phyloP scores from a whole-genome alignment of 1,140 invertebrate genomes.

The Bicyclus anynana region DNA sequence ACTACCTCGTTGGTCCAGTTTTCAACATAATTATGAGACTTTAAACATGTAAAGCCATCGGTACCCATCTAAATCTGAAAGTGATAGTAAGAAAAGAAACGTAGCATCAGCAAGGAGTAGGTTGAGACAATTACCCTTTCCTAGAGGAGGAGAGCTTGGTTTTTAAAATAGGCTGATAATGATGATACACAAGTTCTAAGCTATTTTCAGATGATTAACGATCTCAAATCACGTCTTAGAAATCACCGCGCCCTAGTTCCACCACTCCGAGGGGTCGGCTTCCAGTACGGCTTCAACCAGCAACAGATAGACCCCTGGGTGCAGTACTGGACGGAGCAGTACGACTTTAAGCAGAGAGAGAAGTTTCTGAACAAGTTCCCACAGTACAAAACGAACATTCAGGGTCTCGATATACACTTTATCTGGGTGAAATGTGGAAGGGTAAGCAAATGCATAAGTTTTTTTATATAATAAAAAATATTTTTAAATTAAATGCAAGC shows the following conservation, averaged over 20 bases:
- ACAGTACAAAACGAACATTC: slow-evolving; percentile 85
- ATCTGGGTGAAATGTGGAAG: slow-evolving; percentile 81
- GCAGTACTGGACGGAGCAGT: slow-evolving; percentile 83
- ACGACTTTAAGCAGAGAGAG: slow-evolving; percentile 82
- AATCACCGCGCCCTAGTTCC: slow-evolving; percentile 67
- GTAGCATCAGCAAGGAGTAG: no score
- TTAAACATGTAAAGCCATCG: no score
- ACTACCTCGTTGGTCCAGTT: no score
- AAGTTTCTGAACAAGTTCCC: slow-evolving; percentile 83
- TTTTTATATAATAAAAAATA: no score
- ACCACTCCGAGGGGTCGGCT: slow-evolving; percentile 82
- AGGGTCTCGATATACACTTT: slow-evolving; percentile 85
- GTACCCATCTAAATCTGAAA: no score
- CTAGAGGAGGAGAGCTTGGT: no score
- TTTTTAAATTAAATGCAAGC: no score
- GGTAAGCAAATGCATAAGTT: slow-evolving; percentile 16
- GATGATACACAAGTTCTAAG: not conserved
- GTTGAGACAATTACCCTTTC: no score
- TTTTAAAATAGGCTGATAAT: no score
- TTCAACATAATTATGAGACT: no score
- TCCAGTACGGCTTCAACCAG: slow-evolving; percentile 87
- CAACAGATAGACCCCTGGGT: slow-evolving; percentile 80
- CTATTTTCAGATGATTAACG: slow-evolving; percentile 77
- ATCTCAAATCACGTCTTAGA: slow-evolving; percentile 80
- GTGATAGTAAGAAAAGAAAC: no score